Evolutionary conservation across 2,113 vertebrate genomes (phyloP).

Genomic region (Lates calcarifer): DNA sequence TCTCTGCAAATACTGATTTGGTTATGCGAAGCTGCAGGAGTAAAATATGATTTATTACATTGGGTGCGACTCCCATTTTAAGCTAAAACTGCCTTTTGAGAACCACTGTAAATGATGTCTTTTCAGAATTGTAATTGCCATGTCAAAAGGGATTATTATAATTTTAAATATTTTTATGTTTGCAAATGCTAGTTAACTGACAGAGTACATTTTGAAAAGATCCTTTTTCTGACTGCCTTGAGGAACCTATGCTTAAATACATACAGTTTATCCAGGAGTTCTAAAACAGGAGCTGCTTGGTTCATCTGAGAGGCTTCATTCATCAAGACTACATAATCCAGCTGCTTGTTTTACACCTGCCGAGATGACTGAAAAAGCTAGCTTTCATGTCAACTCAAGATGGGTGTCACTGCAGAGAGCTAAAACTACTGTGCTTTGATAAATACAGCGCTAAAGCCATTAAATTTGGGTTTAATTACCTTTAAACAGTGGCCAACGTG

Average conservation of each 20-base stretch:
- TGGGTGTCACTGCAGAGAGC: background rate
- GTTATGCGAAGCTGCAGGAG: background rate
- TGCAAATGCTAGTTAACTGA: conserved; percentile 3
- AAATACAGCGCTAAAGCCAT: background rate
- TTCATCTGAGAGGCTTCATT: conserved; percentile 13
- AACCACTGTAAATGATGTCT: background rate
- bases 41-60: background rate
- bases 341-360: background rate
- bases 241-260: background rate
- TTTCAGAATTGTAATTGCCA: background rate
- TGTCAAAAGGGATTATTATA: conserved; percentile 4
- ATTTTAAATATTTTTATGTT: conserved; percentile 10
- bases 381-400: background rate
- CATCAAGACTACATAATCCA: conserved; percentile 3
- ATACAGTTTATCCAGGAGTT: background rate
- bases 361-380: background rate
- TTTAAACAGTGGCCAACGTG: background rate
- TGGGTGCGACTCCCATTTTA: background rate
- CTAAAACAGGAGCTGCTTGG: conserved; percentile 11
- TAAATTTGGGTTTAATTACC: background rate
- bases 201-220: background rate
- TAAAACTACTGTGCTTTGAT: background rate
- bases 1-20: background rate
- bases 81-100: background rate
- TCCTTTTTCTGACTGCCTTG: background rate